Evolutionary conservation across 2,888 invertebrate species (phyloP).

Genomic region (Limnephilus auricula): DNA sequence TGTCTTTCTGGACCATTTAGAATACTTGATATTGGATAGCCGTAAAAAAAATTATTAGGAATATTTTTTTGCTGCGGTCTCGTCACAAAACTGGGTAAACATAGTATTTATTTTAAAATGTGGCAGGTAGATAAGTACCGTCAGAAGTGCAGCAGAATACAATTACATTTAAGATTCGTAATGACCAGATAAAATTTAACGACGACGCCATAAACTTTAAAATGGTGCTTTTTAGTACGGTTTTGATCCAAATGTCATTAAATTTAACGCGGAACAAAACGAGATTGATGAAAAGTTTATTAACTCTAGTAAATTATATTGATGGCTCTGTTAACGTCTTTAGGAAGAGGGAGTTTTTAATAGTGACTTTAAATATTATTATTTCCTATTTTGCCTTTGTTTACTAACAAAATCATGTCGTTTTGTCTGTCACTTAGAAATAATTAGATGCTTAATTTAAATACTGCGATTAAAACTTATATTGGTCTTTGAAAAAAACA

Average conservation of each 20-base stretch:
- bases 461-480: no score
- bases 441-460: no score
- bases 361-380: not conserved
- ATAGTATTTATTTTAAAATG: not conserved
- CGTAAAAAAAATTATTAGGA: no score
- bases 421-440: no score
- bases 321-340: not conserved
- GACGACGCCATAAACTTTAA: not conserved
- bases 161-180: not conserved
- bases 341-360: not conserved
- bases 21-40: no score
- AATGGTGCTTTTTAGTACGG: not conserved
- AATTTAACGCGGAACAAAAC: not conserved
- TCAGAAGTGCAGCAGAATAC: not conserved
- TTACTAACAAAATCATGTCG: not conserved
- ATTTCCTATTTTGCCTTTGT: not conserved
- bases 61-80: not conserved
- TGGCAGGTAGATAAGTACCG: not conserved
- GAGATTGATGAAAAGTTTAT: not conserved
- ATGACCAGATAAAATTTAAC: not conserved
- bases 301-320: not conserved
- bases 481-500: no score
- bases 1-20: no score
- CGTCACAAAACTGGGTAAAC: not conserved
- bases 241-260: not conserved